Conservation (phyloP, 2,888 invertebrate species). For the Coenonympha arcania region DNA sequence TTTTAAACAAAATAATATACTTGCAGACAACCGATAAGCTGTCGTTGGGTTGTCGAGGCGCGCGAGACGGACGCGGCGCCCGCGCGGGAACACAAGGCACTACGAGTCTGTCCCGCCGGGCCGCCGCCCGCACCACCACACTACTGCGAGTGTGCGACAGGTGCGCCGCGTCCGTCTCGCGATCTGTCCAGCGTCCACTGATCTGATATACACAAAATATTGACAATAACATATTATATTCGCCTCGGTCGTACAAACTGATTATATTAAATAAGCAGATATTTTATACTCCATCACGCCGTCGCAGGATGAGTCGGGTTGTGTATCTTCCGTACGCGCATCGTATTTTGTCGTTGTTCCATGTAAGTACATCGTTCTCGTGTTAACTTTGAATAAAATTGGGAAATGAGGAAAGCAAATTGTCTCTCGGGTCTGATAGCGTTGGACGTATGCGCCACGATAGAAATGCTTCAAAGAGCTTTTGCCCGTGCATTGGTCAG, state of each 20-base stretch:
- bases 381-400: slow-evolving; percentile 30
- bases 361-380: slow-evolving; percentile 57
- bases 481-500: slow-evolving; percentile 34
- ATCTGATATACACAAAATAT: slow-evolving; percentile 65
- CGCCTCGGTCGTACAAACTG: slow-evolving; percentile 42
- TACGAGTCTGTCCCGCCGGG: slow-evolving; percentile 30
- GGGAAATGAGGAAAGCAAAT: not conserved
- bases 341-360: slow-evolving; percentile 34
- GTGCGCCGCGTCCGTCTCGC: slow-evolving; percentile 48
- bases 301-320: slow-evolving; percentile 27
- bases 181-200: slow-evolving; percentile 44
- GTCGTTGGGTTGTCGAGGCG: slow-evolving; percentile 37
- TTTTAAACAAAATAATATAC: slow-evolving; percentile 70
- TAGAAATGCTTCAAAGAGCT: slow-evolving; percentile 23
- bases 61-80: slow-evolving; percentile 38
- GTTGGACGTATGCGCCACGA: slow-evolving; percentile 1
- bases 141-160: slow-evolving; percentile 35
- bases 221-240: slow-evolving; percentile 38
- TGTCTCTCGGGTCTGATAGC: not conserved
- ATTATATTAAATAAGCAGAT: slow-evolving; percentile 64
- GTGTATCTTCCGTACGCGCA: slow-evolving; percentile 38
- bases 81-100: slow-evolving; percentile 36
- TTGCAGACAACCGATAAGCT: slow-evolving; percentile 45
- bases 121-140: slow-evolving; percentile 29
- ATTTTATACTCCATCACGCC: slow-evolving; percentile 21